These are phyloP conservation scores for Cephonodes hylas DNA, from an alignment of 2,888 invertebrate genomes.

Conservation along the genomic window DNA sequence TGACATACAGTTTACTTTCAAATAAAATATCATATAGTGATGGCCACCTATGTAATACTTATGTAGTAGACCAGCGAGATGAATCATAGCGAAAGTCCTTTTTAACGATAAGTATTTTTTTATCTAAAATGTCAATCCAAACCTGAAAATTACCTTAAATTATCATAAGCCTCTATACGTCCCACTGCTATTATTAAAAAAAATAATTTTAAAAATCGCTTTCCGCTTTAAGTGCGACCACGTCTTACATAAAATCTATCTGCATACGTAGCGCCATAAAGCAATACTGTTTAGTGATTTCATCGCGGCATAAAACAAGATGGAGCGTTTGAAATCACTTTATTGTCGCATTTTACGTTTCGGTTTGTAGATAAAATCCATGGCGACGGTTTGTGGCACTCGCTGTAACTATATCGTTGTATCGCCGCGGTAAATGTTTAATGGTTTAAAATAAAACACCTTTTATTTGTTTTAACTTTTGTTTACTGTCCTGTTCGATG, in stretches of 20 bases:
- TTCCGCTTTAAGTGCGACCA: conserved; percentile 23
- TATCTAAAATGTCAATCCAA: no score
- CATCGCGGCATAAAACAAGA: conserved; percentile 49
- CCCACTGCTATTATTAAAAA: no score
- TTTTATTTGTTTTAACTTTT: background rate
- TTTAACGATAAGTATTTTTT: no score
- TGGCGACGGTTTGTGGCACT: conserved; percentile 25
- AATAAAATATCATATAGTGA: no score
- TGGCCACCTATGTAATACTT: no score
- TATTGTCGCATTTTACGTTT: conserved; percentile 30
- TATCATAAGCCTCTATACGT: no score
- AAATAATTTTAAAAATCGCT: background rate
- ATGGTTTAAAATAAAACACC: conserved; percentile 22
- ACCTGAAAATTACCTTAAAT: no score
- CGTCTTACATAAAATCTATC: conserved; percentile 27
- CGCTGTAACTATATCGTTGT: conserved; percentile 25
- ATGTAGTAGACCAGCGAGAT: no score
- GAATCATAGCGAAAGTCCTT: background rate
- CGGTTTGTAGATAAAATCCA: conserved; percentile 21
- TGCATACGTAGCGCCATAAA: conserved; percentile 46
- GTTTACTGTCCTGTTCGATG: background rate
- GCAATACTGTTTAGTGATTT: conserved; percentile 46
- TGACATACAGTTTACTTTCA: no score
- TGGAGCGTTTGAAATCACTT: conserved; percentile 35
- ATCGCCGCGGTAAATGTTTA: background rate